These are phyloP conservation scores for Neocrepidodera transversa DNA, from an alignment of 2,888 invertebrate species.

Conservation along the genomic window DNA sequence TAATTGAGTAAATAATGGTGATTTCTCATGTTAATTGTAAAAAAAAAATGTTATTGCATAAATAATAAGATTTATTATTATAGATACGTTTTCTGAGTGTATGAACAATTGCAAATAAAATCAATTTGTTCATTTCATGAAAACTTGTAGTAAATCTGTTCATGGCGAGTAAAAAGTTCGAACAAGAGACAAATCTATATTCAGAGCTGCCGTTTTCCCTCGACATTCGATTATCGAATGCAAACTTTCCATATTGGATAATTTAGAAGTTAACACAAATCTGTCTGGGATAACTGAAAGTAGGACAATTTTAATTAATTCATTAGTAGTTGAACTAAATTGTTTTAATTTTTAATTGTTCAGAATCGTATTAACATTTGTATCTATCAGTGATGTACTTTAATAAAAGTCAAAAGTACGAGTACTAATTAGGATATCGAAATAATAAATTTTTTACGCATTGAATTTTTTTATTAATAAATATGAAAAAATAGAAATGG, in stretches of 20 bases:
- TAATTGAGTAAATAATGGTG: not conserved
- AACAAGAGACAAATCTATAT: constrained; percentile 9
- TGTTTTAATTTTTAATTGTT: not conserved
- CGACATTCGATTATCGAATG: constrained; percentile 6
- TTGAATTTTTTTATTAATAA: no score
- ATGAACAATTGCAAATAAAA: not conserved
- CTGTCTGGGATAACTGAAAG: not conserved
- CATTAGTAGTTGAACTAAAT: not conserved
- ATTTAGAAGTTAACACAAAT: constrained; percentile 2
- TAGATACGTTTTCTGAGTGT: no score
- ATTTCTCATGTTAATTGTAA: not conserved
- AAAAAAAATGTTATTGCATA: no score
- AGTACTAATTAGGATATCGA: no score
- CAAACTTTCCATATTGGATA: constrained; percentile 5
- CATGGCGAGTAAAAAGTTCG: not conserved
- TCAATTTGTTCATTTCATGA: not conserved
- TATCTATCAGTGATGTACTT: not conserved
- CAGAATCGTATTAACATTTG: not conserved
- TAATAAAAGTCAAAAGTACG: not conserved
- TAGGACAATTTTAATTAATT: constrained; percentile 1
- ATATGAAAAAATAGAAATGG: no score
- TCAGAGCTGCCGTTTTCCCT: not conserved
- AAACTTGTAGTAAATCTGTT: constrained; percentile 1
- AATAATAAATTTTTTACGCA: no score
- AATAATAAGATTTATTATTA: no score